A percentile compares a stretch with the other conserved stretches of the same genome.
phyloP scores from a whole-genome alignment of 2,888 invertebrate species.

The Nebria salina region DNA sequence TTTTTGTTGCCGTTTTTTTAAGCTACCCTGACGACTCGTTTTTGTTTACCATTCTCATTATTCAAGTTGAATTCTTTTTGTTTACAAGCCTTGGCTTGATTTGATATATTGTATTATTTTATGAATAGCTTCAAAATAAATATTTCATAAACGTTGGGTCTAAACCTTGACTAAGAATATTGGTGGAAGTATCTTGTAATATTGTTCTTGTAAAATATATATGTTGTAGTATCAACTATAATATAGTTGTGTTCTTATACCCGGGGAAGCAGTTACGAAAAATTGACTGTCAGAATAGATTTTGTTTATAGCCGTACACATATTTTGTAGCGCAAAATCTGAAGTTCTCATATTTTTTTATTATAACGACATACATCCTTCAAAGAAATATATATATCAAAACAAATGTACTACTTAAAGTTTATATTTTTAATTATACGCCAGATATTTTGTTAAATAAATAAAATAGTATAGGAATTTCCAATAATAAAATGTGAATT shows the following conservation, averaged over 20 bases:
- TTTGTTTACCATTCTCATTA: not conserved
- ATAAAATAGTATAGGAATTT: too few relatives aligned
- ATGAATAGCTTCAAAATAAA: too few relatives aligned
- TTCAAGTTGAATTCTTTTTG: conserved; percentile 1
- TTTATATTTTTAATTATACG: too few relatives aligned
- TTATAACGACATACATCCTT: not conserved
- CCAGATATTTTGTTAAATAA: too few relatives aligned
- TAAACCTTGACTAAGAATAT: too few relatives aligned
- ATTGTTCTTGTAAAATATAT: not conserved
- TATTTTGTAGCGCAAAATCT: not conserved
- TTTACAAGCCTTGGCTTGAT: not conserved
- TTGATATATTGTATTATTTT: not conserved
- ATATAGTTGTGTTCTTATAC: not conserved
- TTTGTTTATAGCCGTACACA: not conserved
- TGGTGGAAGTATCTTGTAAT: too few relatives aligned
- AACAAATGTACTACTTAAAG: too few relatives aligned
- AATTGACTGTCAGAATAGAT: conserved; percentile 14
- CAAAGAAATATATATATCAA: too few relatives aligned
- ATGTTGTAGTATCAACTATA: not conserved
- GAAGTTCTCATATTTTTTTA: not conserved
- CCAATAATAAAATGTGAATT: too few relatives aligned
- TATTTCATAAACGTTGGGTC: too few relatives aligned
- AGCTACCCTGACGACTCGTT: not conserved
- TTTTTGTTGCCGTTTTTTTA: not conserved
- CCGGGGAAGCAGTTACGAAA: conserved; percentile 8